These are phyloP conservation scores for Machimus rusticus DNA, from an alignment of 2,888 invertebrate genomes.

Conservation along the genomic window DNA sequence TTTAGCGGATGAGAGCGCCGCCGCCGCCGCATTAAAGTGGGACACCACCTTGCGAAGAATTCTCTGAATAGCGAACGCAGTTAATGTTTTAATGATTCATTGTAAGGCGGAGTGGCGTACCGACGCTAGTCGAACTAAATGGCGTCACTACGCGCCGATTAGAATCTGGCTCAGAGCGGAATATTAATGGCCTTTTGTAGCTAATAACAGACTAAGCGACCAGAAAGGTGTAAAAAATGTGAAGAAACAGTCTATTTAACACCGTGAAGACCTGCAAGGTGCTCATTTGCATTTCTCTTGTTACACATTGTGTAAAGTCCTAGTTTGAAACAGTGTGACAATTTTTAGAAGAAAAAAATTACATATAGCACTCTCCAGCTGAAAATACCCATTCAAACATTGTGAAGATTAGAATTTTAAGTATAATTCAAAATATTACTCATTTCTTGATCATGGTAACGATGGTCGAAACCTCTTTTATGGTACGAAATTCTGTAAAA, in stretches of 20 bases:
- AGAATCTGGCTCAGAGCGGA: neutral
- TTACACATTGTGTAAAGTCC: neutral
- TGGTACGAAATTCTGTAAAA: no score
- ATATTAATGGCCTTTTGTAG: neutral
- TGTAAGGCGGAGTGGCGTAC: neutral
- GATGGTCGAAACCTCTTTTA: no score
- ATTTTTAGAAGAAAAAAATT: neutral
- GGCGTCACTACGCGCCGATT: neutral
- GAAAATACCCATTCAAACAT: no score
- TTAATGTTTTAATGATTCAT: constrained; percentile 11
- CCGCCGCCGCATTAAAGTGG: neutral
- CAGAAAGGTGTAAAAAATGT: neutral
- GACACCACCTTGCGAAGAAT: neutral
- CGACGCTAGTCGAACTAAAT: neutral
- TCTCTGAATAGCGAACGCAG: neutral
- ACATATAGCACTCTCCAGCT: no score
- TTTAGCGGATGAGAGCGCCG: neutral
- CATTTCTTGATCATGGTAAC: no score
- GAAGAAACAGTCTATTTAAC: neutral
- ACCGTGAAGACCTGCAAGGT: neutral
- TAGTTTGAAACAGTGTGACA: neutral
- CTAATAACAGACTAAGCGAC: neutral
- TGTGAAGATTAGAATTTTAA: no score
- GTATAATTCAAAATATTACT: no score
- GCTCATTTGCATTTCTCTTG: neutral